Base-by-base conservation (phyloP, 1,140 invertebrate species). In the Acromyrmex echinatior region DNA sequence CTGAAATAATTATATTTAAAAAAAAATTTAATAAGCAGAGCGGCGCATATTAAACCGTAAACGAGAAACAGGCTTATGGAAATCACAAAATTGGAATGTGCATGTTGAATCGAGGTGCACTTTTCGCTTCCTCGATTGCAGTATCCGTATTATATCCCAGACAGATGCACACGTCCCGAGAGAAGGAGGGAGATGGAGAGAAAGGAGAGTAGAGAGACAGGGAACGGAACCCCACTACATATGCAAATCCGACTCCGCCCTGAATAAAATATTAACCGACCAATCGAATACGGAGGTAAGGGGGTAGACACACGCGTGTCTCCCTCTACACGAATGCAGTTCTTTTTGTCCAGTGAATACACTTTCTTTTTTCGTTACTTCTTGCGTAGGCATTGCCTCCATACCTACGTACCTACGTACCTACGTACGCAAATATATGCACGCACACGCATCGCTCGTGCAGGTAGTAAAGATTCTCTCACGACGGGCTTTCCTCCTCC, bases 181-280 rank as follows among this genome's bases (percentile, higher is more conserved):
- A 87, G 70, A 51, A 56, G 74, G 49, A 56, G 53, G 74, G 28
- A 66, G 35, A 86, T 12, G 71, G 21, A 79, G 18, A 74, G 6
- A 31, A 18, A 62, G 70, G 60, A 49, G 35, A 35, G 14, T 10
- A 63, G n/a, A 87, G 18, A 77, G 62, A 68, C 21, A 25, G 18
- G 35, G 56, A 76, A 70, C 56, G 35, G 76, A 31, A 18, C 62
- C 68, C 87, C 87, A 90, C 92, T 92, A 92, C 92, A 87, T 92
- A 92, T 92, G 92, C 91, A 92, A 92, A 92, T 92, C 79, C 87
- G 86, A 90, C 92, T 92, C 92, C 92, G 91, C 92, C 92, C 91
- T 92, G 92, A 92, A 92, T 92, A 92, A 92, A 92, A 92, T 92
- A 92, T 92, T 92, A 92, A 92, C 91, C 92, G 86, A 89, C 74